Evolutionary conservation across 2,113 vertebrate genomes (phyloP), one percentile per base, ranked within the genome.

Genomic region (Cryptotis parvus): DNA sequence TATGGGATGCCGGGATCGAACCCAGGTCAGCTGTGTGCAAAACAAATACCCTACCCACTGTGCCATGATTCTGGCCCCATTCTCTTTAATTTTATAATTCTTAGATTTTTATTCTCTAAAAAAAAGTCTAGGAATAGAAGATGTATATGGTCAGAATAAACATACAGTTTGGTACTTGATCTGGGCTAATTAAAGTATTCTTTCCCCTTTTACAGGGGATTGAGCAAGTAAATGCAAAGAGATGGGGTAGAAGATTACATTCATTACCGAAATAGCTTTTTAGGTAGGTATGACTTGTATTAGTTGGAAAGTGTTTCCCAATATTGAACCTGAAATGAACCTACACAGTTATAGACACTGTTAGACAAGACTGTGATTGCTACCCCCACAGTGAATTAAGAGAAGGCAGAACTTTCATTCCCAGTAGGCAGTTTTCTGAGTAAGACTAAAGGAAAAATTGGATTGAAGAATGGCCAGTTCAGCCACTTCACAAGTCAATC

Each of bases 41-140:
- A n/a, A n/a, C n/a, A n/a, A n/a, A n/a, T n/a, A n/a, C n/a, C n/a
- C n/a, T n/a, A n/a, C n/a, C n/a, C n/a, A n/a, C n/a, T n/a, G n/a
- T n/a, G n/a, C n/a, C n/a, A n/a, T n/a, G n/a, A n/a, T n/a, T n/a
- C n/a, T n/a, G n/a, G n/a, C n/a, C n/a, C n/a, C n/a, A n/a, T n/a
- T n/a, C n/a, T n/a, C n/a, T n/a, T n/a, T n/a, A n/a, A n/a, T n/a
- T n/a, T n/a, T n/a, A n/a, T 72, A 74, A 93, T 80, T 89, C 26
- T 16, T 41, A 3, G 14, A 15, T 79, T 49, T 72, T 93, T 80
- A 77, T 85, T 83, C 12, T 22, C 27, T 92, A 86, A 91, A 91
- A 80, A 93, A 49, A n/a, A n/a, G n/a, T n/a, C n/a, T n/a, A n/a
- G n/a, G n/a, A n/a, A n/a, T n/a, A n/a, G n/a, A n/a, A n/a, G n/a